These are phyloP conservation scores for Aphidius colemani DNA, from an alignment of 2,888 invertebrate species.

Conservation along the genomic window DNA sequence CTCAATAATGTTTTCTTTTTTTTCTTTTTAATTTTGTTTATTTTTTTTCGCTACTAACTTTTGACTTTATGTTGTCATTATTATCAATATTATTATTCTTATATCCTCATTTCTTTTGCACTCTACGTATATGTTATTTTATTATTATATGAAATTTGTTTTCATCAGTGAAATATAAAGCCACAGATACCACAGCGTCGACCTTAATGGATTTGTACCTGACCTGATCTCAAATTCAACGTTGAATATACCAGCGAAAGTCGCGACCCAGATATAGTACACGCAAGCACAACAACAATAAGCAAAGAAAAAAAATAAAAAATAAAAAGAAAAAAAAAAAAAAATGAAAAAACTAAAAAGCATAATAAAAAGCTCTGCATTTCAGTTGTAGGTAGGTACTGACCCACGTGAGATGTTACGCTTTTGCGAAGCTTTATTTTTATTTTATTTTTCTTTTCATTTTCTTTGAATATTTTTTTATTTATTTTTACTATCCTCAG, in stretches of 20 bases:
- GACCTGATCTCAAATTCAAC: constrained; percentile 16
- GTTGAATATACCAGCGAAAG: constrained; percentile 2
- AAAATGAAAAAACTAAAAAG: constrained; percentile 10
- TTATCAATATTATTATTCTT: too few species aligned
- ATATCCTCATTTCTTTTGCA: too few species aligned
- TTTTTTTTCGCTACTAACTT: too few species aligned
- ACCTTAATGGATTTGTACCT: constrained; percentile 14
- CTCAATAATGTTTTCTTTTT: too few species aligned
- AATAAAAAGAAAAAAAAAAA: background rate
- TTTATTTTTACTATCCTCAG: background rate
- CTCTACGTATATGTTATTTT: too few species aligned
- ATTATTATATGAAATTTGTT: too few species aligned
- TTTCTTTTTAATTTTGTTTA: too few species aligned
- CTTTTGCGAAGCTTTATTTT: constrained; percentile 2
- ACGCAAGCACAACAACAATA: constrained; percentile 11
- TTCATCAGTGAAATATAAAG: too few species aligned
- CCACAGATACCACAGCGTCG: constrained; percentile 1
- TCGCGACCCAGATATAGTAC: constrained; percentile 14
- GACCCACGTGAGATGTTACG: constrained; percentile 11
- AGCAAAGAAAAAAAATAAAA: background rate
- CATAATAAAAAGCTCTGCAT: constrained; percentile 5
- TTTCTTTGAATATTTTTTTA: constrained; percentile 6
- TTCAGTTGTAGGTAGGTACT: background rate
- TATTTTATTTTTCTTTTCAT: constrained; percentile 7
- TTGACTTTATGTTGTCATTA: too few species aligned